Evolutionary conservation across 2,797 vertebrate species (phyloP), one percentile per base, ranked within the genome.

Genomic region (Emys orbicularis): DNA sequence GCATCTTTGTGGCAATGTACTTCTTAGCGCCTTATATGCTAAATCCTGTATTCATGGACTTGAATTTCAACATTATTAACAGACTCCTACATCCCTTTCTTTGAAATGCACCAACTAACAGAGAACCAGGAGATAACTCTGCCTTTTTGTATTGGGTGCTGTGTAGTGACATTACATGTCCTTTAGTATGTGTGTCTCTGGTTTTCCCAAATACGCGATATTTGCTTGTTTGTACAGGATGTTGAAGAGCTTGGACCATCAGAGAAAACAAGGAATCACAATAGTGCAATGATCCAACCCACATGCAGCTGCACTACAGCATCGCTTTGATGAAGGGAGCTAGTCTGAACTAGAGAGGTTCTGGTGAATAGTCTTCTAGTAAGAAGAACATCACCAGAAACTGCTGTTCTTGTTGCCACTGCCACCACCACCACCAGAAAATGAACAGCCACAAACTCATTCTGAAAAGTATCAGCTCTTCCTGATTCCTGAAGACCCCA

Each of bases 91-190:
- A 11, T 59, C 82, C 1, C 84, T 91, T 18, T 25, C 21, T 19
- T 0, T 0, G 34, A 5, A 0, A 31, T 47, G 53, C 12, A 18
- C 56, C 8, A 1, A n/a, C 74, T 84, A 2, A 49, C 4, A 34
- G 47, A 87, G 53, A 81, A n/a, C 2, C 77, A 57, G 82, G 80
- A 82, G 79, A 19, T 41, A 94, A 1, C 27, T 83, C 52, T 68
- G 21, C 25, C 12, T 6, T 5, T 3, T 1, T 23, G 6, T 6
- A 1, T 13, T 61, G 34, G 21, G 21, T 86, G 27, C 27, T 83
- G 25, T 7, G 9, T 5, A 1, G 2, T 50, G 12, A 10, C 41
- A 25, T 1, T 27, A 27, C 7, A 16, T 1, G 7, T 37, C 50
- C 90, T 81, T 47, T 57, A 6, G 3, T 56, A 68, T 82, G 44